Percentiles rank a stretch among this genome's conserved stretches.
Conservation (phyloP, 2,797 vertebrate species). For the Pempheris klunzingeri region DNA sequence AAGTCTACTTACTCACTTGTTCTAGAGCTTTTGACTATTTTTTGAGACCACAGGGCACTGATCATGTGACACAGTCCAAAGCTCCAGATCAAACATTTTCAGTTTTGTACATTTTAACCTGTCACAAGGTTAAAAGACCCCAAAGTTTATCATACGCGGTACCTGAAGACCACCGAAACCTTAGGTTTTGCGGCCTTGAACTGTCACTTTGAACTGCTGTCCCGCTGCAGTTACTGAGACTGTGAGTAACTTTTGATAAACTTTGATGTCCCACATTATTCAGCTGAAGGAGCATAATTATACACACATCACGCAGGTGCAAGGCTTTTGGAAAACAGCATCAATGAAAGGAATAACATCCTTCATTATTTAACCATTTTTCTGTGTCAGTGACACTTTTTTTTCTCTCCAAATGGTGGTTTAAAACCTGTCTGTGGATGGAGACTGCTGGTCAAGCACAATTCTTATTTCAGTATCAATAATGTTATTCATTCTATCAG, state of each 20-base stretch:
- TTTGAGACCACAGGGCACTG: not conserved
- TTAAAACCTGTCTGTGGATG: no score
- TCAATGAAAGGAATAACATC: no score
- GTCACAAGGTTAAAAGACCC: not conserved
- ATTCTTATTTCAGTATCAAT: not conserved
- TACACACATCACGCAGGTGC: no score
- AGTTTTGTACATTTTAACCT: no score
- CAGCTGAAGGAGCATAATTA: no score
- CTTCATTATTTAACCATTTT: not conserved
- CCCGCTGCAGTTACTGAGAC: no score
- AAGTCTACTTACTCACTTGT: not conserved
- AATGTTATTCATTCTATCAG: not conserved
- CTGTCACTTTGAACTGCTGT: not conserved
- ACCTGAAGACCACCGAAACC: not conserved
- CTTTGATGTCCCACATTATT: not conserved
- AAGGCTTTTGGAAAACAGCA: no score
- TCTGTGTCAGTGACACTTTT: not conserved
- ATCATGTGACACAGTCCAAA: not conserved
- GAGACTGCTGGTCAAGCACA: no score
- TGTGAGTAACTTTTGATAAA: not conserved
- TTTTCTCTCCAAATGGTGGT: not conserved
- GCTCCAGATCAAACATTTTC: not conserved
- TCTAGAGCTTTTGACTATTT: not conserved
- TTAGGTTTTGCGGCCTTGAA: not conserved
- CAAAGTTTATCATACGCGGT: not conserved